These are phyloP conservation scores for Siniperca chuatsi DNA, from an alignment of 2,113 vertebrate species.

Conservation along the genomic window DNA sequence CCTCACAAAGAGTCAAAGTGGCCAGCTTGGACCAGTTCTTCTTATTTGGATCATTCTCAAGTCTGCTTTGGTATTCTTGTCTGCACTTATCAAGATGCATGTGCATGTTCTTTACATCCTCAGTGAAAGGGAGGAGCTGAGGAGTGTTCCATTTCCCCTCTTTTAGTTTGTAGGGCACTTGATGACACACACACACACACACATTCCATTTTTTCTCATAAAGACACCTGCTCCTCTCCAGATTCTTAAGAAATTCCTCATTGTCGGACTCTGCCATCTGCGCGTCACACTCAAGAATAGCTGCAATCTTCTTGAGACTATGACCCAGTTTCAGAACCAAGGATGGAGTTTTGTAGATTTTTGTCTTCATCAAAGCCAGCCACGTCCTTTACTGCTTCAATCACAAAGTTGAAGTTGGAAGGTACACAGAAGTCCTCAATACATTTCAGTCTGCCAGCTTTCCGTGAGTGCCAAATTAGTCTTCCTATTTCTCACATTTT, in stretches of 20 bases:
- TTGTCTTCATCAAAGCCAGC: constrained; percentile 43
- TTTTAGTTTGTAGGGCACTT: constrained; percentile 4
- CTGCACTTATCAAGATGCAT: constrained; percentile 5
- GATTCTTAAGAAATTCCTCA: constrained; percentile 10
- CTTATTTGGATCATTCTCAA: neutral
- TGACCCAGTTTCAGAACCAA: constrained; percentile 55
- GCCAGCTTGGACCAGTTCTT: constrained; percentile 13
- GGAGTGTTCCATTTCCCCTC: constrained; percentile 56
- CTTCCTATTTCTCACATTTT: constrained; percentile 27
- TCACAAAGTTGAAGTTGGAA: constrained; percentile 25
- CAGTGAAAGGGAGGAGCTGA: constrained; percentile 45
- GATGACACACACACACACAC: neutral
- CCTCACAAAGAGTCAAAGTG: neutral
- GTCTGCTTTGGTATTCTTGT: neutral
- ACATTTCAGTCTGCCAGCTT: neutral
- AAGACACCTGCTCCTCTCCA: neutral
- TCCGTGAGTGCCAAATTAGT: neutral
- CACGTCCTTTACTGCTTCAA: constrained; percentile 29
- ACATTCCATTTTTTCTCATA: constrained; percentile 35
- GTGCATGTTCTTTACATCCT: constrained; percentile 15
- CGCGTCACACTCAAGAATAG: constrained; percentile 20
- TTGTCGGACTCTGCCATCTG: neutral
- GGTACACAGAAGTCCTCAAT: constrained; percentile 45
- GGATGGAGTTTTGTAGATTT: constrained; percentile 32
- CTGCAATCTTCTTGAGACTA: constrained; percentile 33